Evolutionary conservation across 2,888 invertebrate genomes (phyloP).

Genomic region (Anorthoa munda): DNA sequence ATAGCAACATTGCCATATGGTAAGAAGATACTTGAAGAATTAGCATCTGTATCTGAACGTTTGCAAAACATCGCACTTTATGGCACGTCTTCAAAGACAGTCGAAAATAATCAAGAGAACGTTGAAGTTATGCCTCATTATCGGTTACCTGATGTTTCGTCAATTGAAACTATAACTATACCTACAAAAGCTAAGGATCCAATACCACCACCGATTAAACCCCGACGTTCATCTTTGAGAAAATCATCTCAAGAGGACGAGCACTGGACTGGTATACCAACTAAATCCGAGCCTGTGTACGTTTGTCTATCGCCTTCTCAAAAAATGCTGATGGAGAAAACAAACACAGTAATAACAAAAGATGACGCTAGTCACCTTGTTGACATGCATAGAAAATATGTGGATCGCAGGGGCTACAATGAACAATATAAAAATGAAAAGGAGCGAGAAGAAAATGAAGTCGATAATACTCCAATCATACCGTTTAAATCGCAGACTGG

Average conservation of each 20-base stretch:
- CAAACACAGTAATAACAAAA: conserved; percentile 86
- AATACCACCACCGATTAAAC: conserved; percentile 84
- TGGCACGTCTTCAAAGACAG: conserved; percentile 60
- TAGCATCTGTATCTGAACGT: conserved; percentile 92
- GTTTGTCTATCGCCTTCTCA: conserved; percentile 94
- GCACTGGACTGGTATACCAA: conserved; percentile 92
- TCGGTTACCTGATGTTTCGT: conserved; percentile 86
- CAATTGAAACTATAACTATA: conserved; percentile 84
- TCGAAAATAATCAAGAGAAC: conserved; percentile 52
- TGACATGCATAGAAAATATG: conserved; percentile 93
- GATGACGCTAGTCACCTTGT: conserved; percentile 92
- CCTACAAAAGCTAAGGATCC: conserved; percentile 71
- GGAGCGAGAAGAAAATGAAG: conserved; percentile 60
- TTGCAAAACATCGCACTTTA: conserved; percentile 83
- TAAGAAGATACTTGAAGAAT: conserved; percentile 92
- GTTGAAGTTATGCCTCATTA: conserved; percentile 83
- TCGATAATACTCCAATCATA: conserved; percentile 70
- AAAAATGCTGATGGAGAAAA: conserved; percentile 91
- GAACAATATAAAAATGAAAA: conserved; percentile 77
- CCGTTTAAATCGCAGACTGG: conserved; percentile 90
- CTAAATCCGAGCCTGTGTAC: conserved; percentile 91
- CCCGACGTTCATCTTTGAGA: conserved; percentile 84
- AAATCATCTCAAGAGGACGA: conserved; percentile 81
- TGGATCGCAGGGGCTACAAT: conserved; percentile 91
- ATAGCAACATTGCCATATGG: conserved; percentile 93